phyloP scores from a whole-genome alignment of 2,113 vertebrate species.

The Bungarus multicinctus region DNA sequence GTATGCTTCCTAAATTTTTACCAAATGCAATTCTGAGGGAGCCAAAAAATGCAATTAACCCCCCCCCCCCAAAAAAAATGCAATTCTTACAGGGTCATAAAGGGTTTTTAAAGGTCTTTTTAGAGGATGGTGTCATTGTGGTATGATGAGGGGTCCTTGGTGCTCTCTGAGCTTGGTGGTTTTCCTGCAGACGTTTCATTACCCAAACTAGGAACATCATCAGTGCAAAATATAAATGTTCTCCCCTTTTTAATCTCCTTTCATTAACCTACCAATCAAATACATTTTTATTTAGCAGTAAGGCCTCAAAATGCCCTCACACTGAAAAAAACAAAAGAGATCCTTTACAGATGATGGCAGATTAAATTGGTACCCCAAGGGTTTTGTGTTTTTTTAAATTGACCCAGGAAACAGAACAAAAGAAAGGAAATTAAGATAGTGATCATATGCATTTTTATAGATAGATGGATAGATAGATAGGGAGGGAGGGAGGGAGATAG shows the following conservation, averaged over 20 bases:
- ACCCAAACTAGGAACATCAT: too few species aligned
- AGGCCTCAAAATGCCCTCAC: background rate
- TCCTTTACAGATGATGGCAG: background rate
- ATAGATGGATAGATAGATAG: too few species aligned
- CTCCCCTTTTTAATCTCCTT: background rate
- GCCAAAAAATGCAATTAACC: background rate
- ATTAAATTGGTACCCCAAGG: background rate
- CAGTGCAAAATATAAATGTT: background rate
- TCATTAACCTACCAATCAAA: background rate
- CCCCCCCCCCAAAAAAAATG: too few species aligned
- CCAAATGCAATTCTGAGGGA: background rate
- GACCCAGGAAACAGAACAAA: background rate
- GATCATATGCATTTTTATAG: too few species aligned
- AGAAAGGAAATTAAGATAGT: background rate
- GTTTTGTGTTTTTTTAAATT: background rate
- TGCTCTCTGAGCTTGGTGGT: too few species aligned
- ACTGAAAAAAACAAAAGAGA: too few species aligned
- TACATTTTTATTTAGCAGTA: background rate
- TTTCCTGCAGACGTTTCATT: too few species aligned
- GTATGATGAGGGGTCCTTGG: too few species aligned
- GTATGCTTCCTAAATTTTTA: background rate
- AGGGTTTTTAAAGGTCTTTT: background rate
- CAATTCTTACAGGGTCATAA: too few species aligned
- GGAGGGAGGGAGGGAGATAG: too few species aligned
- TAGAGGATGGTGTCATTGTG: background rate